Evolutionary conservation across 2,113 vertebrate genomes (phyloP).

Genomic region (Mirza zaza): DNA sequence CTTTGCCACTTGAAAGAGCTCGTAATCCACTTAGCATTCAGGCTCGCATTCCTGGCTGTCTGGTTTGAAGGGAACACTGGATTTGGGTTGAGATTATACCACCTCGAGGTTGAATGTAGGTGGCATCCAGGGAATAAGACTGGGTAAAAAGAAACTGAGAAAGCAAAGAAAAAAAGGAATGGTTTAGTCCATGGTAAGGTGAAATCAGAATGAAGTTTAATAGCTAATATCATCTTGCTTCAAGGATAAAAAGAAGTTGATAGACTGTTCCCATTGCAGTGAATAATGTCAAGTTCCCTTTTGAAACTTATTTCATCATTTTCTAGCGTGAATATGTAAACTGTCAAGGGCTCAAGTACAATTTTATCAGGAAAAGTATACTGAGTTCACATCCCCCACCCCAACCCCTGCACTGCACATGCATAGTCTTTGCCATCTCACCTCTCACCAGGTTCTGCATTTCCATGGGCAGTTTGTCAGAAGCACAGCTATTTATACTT

Average conservation of each 20-base stretch:
- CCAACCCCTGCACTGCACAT: neutral
- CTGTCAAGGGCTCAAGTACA: neutral
- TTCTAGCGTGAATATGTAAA: neutral
- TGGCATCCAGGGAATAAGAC: neutral
- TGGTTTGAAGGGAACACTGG: neutral
- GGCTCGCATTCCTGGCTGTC: slow-evolving; percentile 20
- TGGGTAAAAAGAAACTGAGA: neutral
- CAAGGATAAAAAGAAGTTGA: neutral
- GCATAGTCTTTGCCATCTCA: neutral
- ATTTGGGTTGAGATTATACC: neutral
- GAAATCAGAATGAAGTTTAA: neutral
- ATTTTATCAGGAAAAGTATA: neutral
- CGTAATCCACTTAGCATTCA: neutral
- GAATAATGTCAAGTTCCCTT: neutral
- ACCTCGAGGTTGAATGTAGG: neutral
- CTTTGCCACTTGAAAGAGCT: slow-evolving; percentile 42
- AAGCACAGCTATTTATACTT: slow-evolving; percentile 29
- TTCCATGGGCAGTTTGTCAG: neutral
- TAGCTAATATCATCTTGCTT: neutral
- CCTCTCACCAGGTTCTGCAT: neutral
- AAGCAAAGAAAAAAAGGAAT: neutral
- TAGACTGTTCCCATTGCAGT: neutral
- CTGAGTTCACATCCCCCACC: neutral
- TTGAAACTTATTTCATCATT: neutral
- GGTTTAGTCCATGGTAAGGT: neutral